These are phyloP conservation scores for Solea senegalensis DNA, from an alignment of 2,113 vertebrate genomes.

Conservation along the genomic window DNA sequence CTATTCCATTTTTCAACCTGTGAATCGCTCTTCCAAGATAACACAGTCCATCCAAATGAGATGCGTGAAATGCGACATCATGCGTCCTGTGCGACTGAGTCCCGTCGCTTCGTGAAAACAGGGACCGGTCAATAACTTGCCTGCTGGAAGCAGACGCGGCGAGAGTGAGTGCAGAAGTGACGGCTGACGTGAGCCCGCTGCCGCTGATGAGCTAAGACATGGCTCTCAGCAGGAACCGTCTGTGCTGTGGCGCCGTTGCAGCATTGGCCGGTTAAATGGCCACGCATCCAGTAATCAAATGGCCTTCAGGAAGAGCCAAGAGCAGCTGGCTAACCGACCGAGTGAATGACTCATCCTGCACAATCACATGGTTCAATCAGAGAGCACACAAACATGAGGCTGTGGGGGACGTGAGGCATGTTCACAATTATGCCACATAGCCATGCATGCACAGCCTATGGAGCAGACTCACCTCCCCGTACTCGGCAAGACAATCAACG, in stretches of 20 bases:
- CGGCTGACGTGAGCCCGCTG: conserved; percentile 45
- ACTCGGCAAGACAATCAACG: conserved; percentile 3
- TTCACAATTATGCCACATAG: conserved; percentile 23
- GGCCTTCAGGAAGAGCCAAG: conserved; percentile 58
- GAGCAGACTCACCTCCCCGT: conserved; percentile 1
- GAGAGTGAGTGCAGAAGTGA: conserved; percentile 33
- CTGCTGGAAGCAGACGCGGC: conserved; percentile 8
- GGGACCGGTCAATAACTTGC: conserved; percentile 49
- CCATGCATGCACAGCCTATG: conserved; percentile 1
- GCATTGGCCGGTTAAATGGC: conserved; percentile 56
- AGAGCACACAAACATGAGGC: conserved; percentile 47
- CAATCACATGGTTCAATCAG: conserved; percentile 55
- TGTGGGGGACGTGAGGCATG: neutral
- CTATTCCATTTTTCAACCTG: neutral
- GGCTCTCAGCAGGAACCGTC: conserved; percentile 54
- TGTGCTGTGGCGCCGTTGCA: conserved; percentile 49
- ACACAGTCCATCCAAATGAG: neutral
- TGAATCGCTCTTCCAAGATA: neutral
- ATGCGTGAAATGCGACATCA: neutral
- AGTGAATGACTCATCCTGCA: conserved; percentile 58
- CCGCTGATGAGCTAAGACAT: conserved; percentile 54
- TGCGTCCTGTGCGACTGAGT: neutral
- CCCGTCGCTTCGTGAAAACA: conserved; percentile 18
- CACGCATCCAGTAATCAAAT: conserved; percentile 61
- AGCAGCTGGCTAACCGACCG: conserved; percentile 53